Conservation (phyloP, 2,888 invertebrate species). For the Dinocampus coccinellae region DNA sequence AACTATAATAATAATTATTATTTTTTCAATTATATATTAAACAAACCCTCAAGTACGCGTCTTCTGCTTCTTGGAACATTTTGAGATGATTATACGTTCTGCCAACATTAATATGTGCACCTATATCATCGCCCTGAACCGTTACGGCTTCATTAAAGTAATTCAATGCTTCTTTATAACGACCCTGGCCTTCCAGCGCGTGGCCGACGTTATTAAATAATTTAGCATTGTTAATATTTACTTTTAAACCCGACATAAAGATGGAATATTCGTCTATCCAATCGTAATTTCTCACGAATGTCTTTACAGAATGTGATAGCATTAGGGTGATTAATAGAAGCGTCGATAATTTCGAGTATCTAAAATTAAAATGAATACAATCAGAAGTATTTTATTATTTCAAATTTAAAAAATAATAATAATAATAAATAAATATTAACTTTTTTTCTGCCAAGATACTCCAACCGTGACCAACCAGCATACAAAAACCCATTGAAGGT, state of each 20-base stretch:
- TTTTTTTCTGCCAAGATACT: conserved; percentile 77
- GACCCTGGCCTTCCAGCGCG: conserved; percentile 85
- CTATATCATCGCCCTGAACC: conserved; percentile 96
- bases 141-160: conserved; percentile 94
- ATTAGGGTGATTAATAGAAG: conserved; percentile 78
- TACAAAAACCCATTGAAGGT: conserved; percentile 97
- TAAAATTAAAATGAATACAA: conserved; percentile 43
- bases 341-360: conserved; percentile 76
- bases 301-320: conserved; percentile 86
- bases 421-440: conserved; percentile 53
- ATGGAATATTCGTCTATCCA: conserved; percentile 95
- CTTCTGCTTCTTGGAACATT: conserved; percentile 89
- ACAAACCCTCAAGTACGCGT: conserved; percentile 84
- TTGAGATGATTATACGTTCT: conserved; percentile 94
- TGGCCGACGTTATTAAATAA: conserved; percentile 98
- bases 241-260: conserved; percentile 90
- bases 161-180: conserved; percentile 82
- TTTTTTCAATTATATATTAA: no score
- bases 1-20: no score
- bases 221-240: conserved; percentile 93
- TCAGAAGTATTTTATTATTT: no score
- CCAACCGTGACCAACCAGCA: conserved; percentile 91
- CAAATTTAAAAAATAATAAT: no score
- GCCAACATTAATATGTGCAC: conserved; percentile 97
- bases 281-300: conserved; percentile 89